These are phyloP conservation scores for Rhegmatorhina hoffmannsi DNA, from an alignment of 2,113 vertebrate genomes.

Conservation along the genomic window DNA sequence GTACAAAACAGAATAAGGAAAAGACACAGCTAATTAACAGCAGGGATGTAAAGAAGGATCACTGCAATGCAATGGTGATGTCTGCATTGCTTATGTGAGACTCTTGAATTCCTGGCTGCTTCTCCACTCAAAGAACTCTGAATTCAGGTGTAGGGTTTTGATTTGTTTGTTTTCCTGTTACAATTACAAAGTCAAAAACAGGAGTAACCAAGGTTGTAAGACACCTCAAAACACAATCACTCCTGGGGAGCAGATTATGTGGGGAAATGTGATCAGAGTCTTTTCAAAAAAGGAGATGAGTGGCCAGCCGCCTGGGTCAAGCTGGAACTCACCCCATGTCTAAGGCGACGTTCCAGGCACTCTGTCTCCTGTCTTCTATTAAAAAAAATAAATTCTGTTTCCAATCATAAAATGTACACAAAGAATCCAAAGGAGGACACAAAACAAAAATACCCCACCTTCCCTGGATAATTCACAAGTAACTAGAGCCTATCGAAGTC, in stretches of 20 bases:
- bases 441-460: not conserved
- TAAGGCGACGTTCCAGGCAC: not conserved
- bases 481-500: not conserved
- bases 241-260: not conserved
- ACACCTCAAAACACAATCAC: not conserved
- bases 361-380: not conserved
- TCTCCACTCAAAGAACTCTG: not conserved
- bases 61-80: not conserved
- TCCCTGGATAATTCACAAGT: not conserved
- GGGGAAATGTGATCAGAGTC: not conserved
- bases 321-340: not conserved
- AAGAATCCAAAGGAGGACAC: not conserved
- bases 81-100: not conserved
- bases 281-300: not conserved
- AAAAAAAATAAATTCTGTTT: not conserved
- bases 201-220: not conserved
- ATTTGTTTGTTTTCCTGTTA: not conserved
- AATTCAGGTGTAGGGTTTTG: not conserved
- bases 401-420: not conserved
- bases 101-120: not conserved
- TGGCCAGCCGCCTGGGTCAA: not conserved
- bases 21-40: not conserved
- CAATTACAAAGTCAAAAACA: not conserved
- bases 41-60: not conserved
- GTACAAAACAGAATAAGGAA: not conserved